phyloP scores from a whole-genome alignment of 2,797 vertebrate species.

The Gallinago nigripennis region DNA sequence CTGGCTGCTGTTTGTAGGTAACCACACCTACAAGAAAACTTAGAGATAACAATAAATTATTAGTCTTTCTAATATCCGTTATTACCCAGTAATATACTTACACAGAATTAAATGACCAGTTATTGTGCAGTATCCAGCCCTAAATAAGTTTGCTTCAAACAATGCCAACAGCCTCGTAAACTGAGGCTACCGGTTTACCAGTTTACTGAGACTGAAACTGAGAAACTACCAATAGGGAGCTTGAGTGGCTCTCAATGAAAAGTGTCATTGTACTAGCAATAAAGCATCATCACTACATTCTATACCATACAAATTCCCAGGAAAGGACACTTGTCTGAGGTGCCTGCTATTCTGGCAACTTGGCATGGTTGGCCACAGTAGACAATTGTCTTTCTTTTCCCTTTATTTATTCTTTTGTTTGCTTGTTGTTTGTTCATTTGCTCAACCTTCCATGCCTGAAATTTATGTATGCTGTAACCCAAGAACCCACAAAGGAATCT shows the following conservation, averaged over 20 bases:
- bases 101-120: not conserved
- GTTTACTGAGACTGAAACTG: no score
- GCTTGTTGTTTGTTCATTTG: fast-evolving
- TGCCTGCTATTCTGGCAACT: not conserved
- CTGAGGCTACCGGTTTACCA: no score
- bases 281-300: not conserved
- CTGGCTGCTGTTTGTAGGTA: not conserved
- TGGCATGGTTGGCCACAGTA: not conserved
- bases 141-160: not conserved
- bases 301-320: not conserved
- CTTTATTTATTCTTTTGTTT: not conserved
- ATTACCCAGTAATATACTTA: not conserved
- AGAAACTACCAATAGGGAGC: not conserved
- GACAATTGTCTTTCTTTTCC: not conserved
- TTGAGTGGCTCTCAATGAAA: not conserved
- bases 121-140: not conserved
- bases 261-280: not conserved
- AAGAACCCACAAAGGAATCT: not conserved
- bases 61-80: not conserved
- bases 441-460: not conserved
- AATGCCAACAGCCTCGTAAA: not conserved
- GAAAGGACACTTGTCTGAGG: not conserved
- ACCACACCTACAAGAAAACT: not conserved
- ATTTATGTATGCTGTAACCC: not conserved
- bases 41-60: not conserved